Percentiles rank a stretch among this genome's conserved stretches.
phyloP scores from a whole-genome alignment of 2,113 vertebrate genomes.

The Cyphomyrus plagiostoma region DNA sequence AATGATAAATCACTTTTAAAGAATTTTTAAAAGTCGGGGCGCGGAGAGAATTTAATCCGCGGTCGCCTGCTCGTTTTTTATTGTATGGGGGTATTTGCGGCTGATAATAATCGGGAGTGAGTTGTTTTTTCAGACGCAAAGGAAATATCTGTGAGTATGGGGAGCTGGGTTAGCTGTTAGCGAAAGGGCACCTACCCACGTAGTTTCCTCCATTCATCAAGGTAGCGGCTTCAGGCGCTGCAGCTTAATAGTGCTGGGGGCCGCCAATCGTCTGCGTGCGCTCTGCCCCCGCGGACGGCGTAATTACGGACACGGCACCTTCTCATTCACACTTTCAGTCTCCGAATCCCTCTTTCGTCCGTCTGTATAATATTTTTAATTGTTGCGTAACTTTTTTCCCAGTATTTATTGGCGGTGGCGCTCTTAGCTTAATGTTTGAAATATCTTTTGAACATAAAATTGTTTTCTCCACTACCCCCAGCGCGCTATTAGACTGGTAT shows the following conservation, averaged over 20 bases:
- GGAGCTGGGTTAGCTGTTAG: not conserved
- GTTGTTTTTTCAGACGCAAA: conserved; percentile 2
- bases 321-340: not conserved
- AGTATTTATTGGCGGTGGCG: not conserved
- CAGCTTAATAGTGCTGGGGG: not conserved
- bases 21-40: not conserved
- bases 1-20: not conserved
- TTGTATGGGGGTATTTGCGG: not conserved
- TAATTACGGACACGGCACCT: not conserved
- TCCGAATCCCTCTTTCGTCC: not conserved
- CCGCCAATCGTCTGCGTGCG: no score
- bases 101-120: not conserved
- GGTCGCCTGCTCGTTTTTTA: not conserved
- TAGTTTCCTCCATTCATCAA: not conserved
- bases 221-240: not conserved
- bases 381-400: not conserved
- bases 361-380: not conserved
- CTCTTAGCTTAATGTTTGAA: not conserved
- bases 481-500: not conserved
- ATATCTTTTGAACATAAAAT: not conserved
- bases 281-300: not conserved
- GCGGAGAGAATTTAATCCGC: not conserved
- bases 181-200: not conserved
- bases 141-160: not conserved
- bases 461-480: not conserved